Percentiles rank a stretch among this genome's conserved stretches.
Evolutionary conservation across 2,888 invertebrate genomes (phyloP).

Genomic region (Tolmerus cingulatus): DNA sequence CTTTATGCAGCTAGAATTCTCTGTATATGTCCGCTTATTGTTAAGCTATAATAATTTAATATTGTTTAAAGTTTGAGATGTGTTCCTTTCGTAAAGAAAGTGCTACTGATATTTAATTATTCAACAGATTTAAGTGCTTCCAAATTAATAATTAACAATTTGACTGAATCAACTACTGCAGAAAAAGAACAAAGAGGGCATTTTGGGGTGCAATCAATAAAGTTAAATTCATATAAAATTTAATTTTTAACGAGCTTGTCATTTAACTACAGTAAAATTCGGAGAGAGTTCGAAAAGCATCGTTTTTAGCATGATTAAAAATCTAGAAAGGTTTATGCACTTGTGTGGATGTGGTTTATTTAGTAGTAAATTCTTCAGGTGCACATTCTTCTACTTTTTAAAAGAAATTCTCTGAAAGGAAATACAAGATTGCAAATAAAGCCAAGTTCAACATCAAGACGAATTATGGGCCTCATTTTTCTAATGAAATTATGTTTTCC

Average conservation of each 20-base stretch:
- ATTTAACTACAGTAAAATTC: neutral
- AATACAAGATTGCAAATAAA: too few relatives aligned
- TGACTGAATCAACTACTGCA: too few relatives aligned
- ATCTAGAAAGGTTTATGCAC: neutral
- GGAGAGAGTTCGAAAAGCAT: neutral
- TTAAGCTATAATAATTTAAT: neutral
- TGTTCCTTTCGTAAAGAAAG: neutral
- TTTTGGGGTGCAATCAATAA: neutral
- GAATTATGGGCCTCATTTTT: too few relatives aligned
- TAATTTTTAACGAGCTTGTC: neutral
- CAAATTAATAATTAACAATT: too few relatives aligned
- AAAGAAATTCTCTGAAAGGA: too few relatives aligned
- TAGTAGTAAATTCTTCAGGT: neutral
- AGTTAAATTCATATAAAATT: neutral
- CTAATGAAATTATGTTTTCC: too few relatives aligned
- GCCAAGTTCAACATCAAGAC: too few relatives aligned
- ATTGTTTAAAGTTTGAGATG: neutral
- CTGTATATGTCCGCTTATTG: too few relatives aligned
- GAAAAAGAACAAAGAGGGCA: neutral
- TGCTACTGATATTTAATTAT: too few relatives aligned
- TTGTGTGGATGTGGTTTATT: neutral
- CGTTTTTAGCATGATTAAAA: neutral
- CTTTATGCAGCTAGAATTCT: too few relatives aligned
- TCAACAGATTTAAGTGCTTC: too few relatives aligned
- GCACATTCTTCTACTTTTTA: neutral